phyloP scores from a whole-genome alignment of 1,140 invertebrate genomes.

The Cecropterus lyciades region DNA sequence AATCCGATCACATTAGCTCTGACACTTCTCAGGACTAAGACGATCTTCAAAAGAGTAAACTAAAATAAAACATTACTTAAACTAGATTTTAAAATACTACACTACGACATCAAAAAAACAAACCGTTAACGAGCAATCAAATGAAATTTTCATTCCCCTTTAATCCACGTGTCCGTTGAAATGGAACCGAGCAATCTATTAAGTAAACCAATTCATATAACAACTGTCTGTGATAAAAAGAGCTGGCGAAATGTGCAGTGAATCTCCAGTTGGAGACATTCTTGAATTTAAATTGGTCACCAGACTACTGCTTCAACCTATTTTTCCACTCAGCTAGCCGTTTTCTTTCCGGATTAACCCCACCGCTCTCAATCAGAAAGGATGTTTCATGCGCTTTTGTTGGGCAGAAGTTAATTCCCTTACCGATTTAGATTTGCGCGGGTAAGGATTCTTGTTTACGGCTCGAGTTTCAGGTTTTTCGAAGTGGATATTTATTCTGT shows the following conservation, averaged over 20 bases:
- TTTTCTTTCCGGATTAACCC: slow-evolving; percentile 52
- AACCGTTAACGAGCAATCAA: neutral
- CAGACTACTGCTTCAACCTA: slow-evolving; percentile 37
- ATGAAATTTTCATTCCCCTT: neutral
- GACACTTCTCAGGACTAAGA: too few relatives aligned
- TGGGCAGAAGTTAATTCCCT: slow-evolving; percentile 41
- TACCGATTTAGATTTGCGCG: slow-evolving; percentile 38
- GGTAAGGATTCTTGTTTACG: slow-evolving; percentile 12
- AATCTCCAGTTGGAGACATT: slow-evolving; percentile 30
- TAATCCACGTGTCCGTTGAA: neutral
- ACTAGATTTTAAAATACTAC: too few relatives aligned
- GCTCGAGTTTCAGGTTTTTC: neutral
- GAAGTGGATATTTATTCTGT: neutral
- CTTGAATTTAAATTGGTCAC: slow-evolving; percentile 50
- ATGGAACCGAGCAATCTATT: slow-evolving; percentile 3
- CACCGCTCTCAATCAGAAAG: slow-evolving; percentile 47
- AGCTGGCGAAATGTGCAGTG: slow-evolving; percentile 17
- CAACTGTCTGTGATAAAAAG: slow-evolving; percentile 6
- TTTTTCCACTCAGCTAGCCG: slow-evolving; percentile 44
- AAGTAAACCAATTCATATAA: slow-evolving; percentile 16
- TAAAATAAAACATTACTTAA: too few relatives aligned
- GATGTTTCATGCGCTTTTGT: slow-evolving; percentile 37
- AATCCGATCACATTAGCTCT: too few relatives aligned
- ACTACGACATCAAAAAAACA: too few relatives aligned
- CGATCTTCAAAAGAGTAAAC: too few relatives aligned